phyloP scores from a whole-genome alignment of 1,140 invertebrate genomes.

The Ectropis grisescens region DNA sequence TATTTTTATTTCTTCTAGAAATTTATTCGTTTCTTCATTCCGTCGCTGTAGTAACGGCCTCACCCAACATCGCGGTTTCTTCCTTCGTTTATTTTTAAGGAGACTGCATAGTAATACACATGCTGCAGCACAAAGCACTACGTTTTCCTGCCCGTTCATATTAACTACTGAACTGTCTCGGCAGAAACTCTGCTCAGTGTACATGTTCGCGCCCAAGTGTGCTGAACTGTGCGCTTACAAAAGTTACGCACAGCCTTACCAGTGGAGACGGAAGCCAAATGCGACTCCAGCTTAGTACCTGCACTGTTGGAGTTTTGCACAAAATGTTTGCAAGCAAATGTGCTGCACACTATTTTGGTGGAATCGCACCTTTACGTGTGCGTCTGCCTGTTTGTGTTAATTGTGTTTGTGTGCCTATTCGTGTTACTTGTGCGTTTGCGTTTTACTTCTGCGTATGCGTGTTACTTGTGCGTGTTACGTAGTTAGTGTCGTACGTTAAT shows the following conservation, averaged over 20 bases:
- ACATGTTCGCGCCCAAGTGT: conserved; percentile 6
- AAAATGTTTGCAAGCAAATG: conserved; percentile 9
- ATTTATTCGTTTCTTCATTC: conserved; percentile 9
- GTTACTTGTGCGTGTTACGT: too few relatives aligned
- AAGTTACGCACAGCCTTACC: conserved; percentile 4
- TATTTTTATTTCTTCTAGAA: conserved; percentile 9
- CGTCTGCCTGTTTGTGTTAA: too few relatives aligned
- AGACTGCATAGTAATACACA: conserved; percentile 5
- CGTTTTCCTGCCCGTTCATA: conserved; percentile 1
- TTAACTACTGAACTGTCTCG: conserved; percentile 4
- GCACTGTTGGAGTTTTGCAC: conserved; percentile 7
- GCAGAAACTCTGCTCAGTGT: conserved; percentile 5
- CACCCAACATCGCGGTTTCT: conserved; percentile 7
- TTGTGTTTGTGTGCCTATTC: too few relatives aligned
- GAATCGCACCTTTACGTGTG: conserved; percentile 2
- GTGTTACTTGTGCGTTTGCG: too few relatives aligned
- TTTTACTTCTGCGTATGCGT: too few relatives aligned
- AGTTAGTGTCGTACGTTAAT: too few relatives aligned
- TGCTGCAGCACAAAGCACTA: conserved; percentile 6
- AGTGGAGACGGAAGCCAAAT: conserved; percentile 4
- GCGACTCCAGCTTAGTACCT: conserved; percentile 4
- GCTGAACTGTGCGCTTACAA: conserved; percentile 2
- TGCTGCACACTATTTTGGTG: conserved; percentile 9
- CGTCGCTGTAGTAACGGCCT: conserved; percentile 6
- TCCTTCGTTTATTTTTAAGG: conserved; percentile 8